Evolutionary conservation across 2,797 vertebrate species (phyloP), one percentile per base, ranked within the genome.

Genomic region (Xenopus petersii): DNA sequence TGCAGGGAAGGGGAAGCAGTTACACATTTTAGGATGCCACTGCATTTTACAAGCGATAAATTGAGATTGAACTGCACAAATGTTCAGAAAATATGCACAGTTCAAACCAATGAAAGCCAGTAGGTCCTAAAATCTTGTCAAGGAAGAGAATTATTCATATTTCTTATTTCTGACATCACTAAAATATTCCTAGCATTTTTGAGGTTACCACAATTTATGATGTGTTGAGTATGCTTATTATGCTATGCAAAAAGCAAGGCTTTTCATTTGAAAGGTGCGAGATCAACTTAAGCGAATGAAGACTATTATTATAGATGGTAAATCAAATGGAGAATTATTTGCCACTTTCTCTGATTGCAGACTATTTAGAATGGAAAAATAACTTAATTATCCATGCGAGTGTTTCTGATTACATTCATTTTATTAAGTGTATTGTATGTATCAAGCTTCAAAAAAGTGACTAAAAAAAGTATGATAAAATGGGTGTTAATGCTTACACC

Each of bases 1-100:
- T 65, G 67, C 77, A 79, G 77, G 77, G 77, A 74, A 74, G 71
- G 65, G 47, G 67, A 74, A 70, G 68, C 77, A 74, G 71, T 79
- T 79, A 79, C 77, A 70, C 73, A 66, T 61, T 74, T 79, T 70
- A 74, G 49, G 70, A 74, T 46, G 26, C 4, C 26, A 30, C 2
- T 30, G 26, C 26, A 30, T 30, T 30, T 30, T 30, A 30, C 26
- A 30, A 30, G 26, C 4, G 26, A 30, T 30, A 30, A 30, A 30
- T 30, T 30, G 26, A 30, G 26, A 30, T 30, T 30, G 70, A 60
- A 30, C 26, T 30, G 26, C 26, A 42, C 5, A 42, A 42, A 42
- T 30, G 26, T 30, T 30, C 26, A 42, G 8, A 5, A 42, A 42
- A 42, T 42, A 42, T 42, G 36, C 36, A 30, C 36, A 6, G 36